phyloP scores from a whole-genome alignment of 2,113 vertebrate genomes.

The Stigmatopora argus region DNA sequence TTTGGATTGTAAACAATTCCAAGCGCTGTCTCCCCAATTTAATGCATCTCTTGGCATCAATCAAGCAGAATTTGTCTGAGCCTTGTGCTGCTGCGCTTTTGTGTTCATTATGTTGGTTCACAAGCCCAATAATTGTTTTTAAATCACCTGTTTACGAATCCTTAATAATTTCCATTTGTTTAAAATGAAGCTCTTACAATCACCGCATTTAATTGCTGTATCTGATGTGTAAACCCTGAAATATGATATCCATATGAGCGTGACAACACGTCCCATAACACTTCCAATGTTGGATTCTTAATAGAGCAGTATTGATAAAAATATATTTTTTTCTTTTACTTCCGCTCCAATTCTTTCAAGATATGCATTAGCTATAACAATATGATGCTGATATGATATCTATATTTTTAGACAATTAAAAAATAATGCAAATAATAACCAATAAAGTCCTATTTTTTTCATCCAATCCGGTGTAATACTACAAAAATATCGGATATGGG shows the following conservation, averaged over 20 bases:
- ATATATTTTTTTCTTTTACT: too few species aligned
- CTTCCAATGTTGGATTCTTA: background rate
- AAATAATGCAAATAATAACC: too few species aligned
- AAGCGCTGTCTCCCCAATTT: slow-evolving; percentile 4
- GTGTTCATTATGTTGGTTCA: background rate
- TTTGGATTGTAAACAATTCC: background rate
- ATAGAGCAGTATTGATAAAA: too few species aligned
- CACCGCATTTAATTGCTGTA: background rate
- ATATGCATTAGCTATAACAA: too few species aligned
- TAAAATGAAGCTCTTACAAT: background rate
- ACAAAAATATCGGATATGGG: too few species aligned
- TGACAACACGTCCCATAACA: too few species aligned
- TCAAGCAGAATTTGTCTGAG: background rate
- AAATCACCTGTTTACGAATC: background rate
- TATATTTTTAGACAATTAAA: too few species aligned
- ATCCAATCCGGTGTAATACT: too few species aligned
- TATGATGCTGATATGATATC: too few species aligned
- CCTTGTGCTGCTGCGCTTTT: background rate
- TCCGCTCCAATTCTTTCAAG: too few species aligned
- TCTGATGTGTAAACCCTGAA: background rate
- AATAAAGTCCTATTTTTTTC: too few species aligned
- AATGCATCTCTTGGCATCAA: slow-evolving; percentile 3
- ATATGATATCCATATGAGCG: too few species aligned
- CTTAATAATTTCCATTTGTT: slow-evolving; percentile 1
- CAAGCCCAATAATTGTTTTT: background rate